phyloP scores from a whole-genome alignment of 2,113 vertebrate species.

The Lanius collurio region DNA sequence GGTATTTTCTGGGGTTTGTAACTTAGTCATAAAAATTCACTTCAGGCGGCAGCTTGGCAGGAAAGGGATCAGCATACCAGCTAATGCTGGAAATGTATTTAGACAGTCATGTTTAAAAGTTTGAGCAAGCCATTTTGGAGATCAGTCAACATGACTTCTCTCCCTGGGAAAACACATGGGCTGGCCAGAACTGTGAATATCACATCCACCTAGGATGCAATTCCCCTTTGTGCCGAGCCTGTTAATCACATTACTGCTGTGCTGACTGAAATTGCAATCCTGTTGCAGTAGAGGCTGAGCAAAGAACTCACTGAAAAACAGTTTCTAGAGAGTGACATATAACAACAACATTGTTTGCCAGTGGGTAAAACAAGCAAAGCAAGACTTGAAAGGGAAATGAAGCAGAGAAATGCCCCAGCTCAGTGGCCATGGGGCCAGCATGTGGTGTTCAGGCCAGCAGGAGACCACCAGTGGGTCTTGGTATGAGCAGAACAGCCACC shows the following conservation, averaged over 20 bases:
- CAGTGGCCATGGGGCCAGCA: background rate
- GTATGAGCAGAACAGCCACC: background rate
- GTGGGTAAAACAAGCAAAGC: background rate
- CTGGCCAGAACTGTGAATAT: background rate
- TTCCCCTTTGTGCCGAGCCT: background rate
- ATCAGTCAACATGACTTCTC: background rate
- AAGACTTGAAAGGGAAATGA: background rate
- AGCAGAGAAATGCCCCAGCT: background rate
- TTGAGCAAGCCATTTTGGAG: background rate
- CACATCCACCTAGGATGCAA: background rate
- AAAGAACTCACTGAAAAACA: background rate
- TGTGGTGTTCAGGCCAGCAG: background rate
- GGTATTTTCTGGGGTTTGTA: slow-evolving; percentile 47
- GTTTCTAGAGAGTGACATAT: background rate
- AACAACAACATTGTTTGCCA: background rate
- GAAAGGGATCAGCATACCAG: background rate
- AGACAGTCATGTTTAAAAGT: background rate
- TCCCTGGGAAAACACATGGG: background rate
- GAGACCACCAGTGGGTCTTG: background rate
- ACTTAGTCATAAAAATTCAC: slow-evolving; percentile 62
- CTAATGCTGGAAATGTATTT: slow-evolving; percentile 8
- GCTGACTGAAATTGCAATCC: background rate
- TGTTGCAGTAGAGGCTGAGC: background rate
- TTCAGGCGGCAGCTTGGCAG: slow-evolving; percentile 31
- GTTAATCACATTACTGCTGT: background rate